Conservation (phyloP, 2,797 vertebrate species). For the Gobio occitaniae region DNA sequence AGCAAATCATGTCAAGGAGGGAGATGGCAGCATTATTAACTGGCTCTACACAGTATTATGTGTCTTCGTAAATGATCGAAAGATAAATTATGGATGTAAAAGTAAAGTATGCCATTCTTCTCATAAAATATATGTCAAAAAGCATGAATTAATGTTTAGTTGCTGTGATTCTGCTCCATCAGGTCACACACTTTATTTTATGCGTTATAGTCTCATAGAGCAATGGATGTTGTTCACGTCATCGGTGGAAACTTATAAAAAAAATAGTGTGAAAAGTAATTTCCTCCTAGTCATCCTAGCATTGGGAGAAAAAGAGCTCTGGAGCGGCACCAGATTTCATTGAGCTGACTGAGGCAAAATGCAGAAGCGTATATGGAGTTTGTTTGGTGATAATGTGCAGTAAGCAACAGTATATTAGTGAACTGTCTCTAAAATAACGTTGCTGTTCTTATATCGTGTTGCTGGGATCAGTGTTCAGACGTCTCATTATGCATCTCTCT, state of each 20-base stretch:
- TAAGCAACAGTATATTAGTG: background rate
- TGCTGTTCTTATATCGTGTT: background rate
- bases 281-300: background rate
- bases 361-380: background rate
- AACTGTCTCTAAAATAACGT: background rate
- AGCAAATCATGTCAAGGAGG: background rate
- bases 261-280: slow-evolving; percentile 6
- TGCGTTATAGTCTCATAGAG: background rate
- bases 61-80: background rate
- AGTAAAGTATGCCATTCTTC: background rate
- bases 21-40: background rate
- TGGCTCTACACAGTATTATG: background rate
- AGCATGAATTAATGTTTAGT: background rate
- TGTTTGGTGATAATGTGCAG: background rate
- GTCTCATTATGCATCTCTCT: too few relatives aligned
- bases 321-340: background rate
- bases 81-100: background rate
- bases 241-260: background rate
- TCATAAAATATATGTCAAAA: background rate
- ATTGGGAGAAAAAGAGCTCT: background rate
- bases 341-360: background rate
- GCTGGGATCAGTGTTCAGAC: background rate
- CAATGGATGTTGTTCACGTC: too few relatives aligned
- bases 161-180: background rate
- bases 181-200: background rate